A percentile compares a stretch with the other conserved stretches of the same genome.
These are phyloP conservation scores for Peromyscus maniculatus DNA, from an alignment of 2,113 vertebrate genomes.

Conservation along the genomic window DNA sequence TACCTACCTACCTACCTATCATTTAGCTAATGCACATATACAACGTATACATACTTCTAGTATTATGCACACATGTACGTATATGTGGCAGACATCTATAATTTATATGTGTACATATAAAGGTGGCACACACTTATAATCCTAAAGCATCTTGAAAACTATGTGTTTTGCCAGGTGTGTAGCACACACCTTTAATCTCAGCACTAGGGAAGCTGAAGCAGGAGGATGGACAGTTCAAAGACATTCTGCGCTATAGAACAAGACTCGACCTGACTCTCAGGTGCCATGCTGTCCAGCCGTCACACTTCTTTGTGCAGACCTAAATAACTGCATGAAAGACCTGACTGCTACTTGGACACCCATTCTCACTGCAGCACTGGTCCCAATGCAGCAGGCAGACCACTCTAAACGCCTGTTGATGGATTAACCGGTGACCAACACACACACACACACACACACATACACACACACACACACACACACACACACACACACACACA, in stretches of 20 bases:
- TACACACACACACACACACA: not conserved
- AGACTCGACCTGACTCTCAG: not conserved
- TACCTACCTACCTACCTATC: not conserved
- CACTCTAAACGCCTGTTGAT: not conserved
- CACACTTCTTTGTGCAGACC: not conserved
- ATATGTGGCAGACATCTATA: not conserved
- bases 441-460: not conserved
- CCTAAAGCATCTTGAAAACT: not conserved
- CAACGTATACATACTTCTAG: not conserved
- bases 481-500: not conserved
- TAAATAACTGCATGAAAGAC: not conserved
- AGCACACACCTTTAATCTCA: not conserved
- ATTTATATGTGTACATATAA: not conserved
- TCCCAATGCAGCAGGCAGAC: not conserved
- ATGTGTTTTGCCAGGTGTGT: not conserved
- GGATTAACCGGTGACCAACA: not conserved
- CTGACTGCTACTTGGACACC: not conserved
- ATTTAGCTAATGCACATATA: not conserved
- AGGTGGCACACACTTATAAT: not conserved
- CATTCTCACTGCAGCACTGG: not conserved
- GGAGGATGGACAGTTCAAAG: not conserved
- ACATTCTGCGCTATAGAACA: too few relatives aligned
- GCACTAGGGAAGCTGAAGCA: not conserved
- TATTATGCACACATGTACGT: not conserved
- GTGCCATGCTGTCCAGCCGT: not conserved